Evolutionary conservation across 37 sponge, comb jelly and placozoan genomes (phyloP), one percentile per base, ranked within the genome.

Genomic region (Hexactinellida sp.): DNA sequence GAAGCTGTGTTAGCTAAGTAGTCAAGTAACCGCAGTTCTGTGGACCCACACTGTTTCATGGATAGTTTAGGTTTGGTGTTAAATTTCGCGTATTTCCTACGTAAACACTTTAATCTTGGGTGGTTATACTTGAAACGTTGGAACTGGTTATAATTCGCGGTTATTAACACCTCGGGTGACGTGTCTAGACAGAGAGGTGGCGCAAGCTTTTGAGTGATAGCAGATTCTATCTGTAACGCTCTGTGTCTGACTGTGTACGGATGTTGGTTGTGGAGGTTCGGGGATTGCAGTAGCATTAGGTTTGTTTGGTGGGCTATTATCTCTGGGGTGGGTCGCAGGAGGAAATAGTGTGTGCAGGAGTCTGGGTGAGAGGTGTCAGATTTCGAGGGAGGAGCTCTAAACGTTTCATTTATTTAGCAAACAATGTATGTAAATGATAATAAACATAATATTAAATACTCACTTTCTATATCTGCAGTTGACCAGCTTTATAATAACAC

Each of bases 101-200:
- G 76, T 23, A 63, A 25, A 21, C 76, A 7, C 30, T 63, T 63
- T 63, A 63, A 63, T 63, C 76, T 23, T 28, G 76, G 76, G 34
- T 63, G 76, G 13, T 63, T 63, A 63, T 63, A 63, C 30, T 63
- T 63, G 76, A 63, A 63, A 63, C 76, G 76, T 63, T 63, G 76
- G 76, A 63, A 63, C 13, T 63, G 76, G 30, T 63, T 63, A 63
- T 25, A 63, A 28, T 63, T 63, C 13, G 76, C 76, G 76, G 76
- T n/a, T 63, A 63, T 25, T 63, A 63, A 63, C 76, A 63, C 76
- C 3, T 63, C 76, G 13, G 34, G 25, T 25, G 76, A 63, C 19
- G 76, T 63, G 34, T 63, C 76, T 21, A 63, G 76, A 63, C 76
- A 63, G 25, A 63, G 76, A 63, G 76, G 76, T 21, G 76, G 76